phyloP scores from a whole-genome alignment of 2,888 invertebrate species.

The Urechis unicinctus region DNA sequence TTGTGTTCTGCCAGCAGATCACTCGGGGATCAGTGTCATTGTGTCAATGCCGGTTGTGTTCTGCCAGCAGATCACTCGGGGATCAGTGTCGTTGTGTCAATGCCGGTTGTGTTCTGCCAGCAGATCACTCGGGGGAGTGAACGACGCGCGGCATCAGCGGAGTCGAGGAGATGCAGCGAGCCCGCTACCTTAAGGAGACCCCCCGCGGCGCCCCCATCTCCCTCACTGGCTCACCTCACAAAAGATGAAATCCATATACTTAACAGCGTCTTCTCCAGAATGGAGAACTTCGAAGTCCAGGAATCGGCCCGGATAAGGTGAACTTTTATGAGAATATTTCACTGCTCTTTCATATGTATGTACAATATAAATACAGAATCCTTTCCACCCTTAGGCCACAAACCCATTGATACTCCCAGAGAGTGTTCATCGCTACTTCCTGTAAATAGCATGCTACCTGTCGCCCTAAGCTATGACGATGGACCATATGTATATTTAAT shows the following conservation, averaged over 20 bases:
- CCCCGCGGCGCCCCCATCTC: constrained; percentile 29
- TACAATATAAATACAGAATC: too few species aligned
- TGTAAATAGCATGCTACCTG: too few species aligned
- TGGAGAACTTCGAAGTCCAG: constrained; percentile 28
- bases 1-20: too few species aligned
- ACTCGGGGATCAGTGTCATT: too few species aligned
- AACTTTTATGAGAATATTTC: background rate
- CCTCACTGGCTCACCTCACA: constrained; percentile 36
- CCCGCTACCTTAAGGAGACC: background rate
- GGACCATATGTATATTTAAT: too few species aligned
- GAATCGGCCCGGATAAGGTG: constrained; percentile 19
- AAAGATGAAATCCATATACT: constrained; percentile 35
- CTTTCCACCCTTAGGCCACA: too few species aligned
- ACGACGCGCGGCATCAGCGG: background rate
- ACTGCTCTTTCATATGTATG: too few species aligned
- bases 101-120: background rate
- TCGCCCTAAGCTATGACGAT: too few species aligned
- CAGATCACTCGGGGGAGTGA: background rate
- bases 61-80: background rate
- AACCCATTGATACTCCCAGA: too few species aligned
- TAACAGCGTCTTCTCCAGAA: constrained; percentile 32
- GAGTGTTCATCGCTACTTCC: too few species aligned
- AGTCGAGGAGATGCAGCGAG: background rate
- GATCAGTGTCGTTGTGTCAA: too few species aligned
- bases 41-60: too few species aligned